Evolutionary conservation across 2,797 vertebrate genomes (phyloP).

Genomic region (Sebastiscus tertius): DNA sequence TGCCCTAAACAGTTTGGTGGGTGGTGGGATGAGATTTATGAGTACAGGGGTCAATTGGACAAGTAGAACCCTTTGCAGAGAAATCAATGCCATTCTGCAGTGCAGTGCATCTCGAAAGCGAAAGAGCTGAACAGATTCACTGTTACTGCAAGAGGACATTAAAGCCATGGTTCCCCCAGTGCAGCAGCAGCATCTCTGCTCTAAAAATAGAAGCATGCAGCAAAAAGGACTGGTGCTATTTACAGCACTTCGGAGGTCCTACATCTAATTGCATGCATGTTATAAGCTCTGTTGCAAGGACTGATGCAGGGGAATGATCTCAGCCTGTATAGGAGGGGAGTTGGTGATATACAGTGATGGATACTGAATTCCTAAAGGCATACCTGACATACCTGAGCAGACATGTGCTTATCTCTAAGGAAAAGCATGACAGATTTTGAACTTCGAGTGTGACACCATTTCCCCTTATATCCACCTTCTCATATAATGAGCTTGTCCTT

Average conservation of each 20-base stretch:
- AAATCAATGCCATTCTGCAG: constrained; percentile 68
- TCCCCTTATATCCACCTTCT: background rate
- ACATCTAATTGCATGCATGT: constrained; percentile 57
- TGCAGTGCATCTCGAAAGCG: constrained; percentile 45
- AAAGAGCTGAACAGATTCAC: constrained; percentile 72
- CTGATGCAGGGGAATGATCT: constrained; percentile 20
- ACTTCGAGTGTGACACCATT: constrained; percentile 24
- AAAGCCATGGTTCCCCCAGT: constrained; percentile 76
- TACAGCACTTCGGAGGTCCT: constrained; percentile 66
- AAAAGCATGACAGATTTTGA: constrained; percentile 6
- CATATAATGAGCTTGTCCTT: constrained; percentile 48
- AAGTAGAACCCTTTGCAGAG: constrained; percentile 21
- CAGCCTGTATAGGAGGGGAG: constrained; percentile 13
- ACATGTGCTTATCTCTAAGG: background rate
- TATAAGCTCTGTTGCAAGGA: background rate
- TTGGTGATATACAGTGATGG: background rate
- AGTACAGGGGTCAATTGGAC: constrained; percentile 29
- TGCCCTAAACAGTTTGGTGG: constrained; percentile 16
- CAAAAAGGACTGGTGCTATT: constrained; percentile 84
- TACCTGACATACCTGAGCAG: constrained; percentile 28
- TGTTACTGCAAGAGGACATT: constrained; percentile 69
- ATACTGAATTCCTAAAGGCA: constrained; percentile 32
- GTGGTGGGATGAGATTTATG: constrained; percentile 45
- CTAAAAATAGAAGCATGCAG: constrained; percentile 87
- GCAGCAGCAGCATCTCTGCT: constrained; percentile 80